Evolutionary conservation across 2,888 invertebrate species (phyloP).

Genomic region (Pyralis farinalis): DNA sequence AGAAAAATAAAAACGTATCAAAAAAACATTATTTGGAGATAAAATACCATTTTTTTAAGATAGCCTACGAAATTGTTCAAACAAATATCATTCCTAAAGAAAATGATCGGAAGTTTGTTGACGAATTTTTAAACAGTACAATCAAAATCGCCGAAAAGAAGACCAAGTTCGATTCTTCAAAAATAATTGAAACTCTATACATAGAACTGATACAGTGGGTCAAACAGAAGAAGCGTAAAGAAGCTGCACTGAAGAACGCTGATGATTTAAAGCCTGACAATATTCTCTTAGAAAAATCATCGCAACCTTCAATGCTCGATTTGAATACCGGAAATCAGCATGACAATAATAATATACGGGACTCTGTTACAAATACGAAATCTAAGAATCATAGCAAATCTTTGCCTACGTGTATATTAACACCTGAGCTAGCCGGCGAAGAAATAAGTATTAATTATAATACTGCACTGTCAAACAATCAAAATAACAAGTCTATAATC

Average conservation of each 20-base stretch:
- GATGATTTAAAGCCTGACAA: too few relatives aligned
- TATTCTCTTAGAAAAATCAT: too few relatives aligned
- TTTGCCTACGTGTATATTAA: neutral
- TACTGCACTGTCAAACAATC: neutral
- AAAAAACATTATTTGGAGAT: neutral
- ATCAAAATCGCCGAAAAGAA: neutral
- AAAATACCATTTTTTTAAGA: conserved; percentile 1
- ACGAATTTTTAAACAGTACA: conserved; percentile 1
- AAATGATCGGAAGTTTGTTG: neutral
- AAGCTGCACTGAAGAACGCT: neutral
- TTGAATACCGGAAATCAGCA: too few relatives aligned
- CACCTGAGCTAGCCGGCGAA: neutral
- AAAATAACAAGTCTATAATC: neutral
- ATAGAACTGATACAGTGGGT: conserved; percentile 6
- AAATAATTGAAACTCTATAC: neutral
- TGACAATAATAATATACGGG: too few relatives aligned
- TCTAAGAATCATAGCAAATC: too few relatives aligned
- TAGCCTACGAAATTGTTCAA: neutral
- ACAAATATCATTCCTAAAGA: neutral
- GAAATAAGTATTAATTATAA: neutral
- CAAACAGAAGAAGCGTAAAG: neutral
- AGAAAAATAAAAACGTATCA: neutral
- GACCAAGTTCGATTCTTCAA: neutral
- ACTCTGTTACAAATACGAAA: too few relatives aligned
- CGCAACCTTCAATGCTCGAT: too few relatives aligned